Conservation (phyloP, 23 tunicate species). For the Ciona savignyi region DNA sequence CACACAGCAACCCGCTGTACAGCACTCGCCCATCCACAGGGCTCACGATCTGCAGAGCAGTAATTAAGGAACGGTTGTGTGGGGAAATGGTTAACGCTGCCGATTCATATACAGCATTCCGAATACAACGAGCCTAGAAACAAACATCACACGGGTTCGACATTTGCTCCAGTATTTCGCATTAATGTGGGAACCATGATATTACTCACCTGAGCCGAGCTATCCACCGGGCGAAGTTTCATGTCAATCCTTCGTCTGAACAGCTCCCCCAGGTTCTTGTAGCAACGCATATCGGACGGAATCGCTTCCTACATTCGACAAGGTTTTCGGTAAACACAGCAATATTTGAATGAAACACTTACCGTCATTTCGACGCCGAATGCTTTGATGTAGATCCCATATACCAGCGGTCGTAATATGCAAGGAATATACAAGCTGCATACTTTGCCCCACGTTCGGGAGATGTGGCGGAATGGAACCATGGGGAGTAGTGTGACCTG, state of each 20-base stretch:
- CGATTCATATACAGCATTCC: too few species aligned
- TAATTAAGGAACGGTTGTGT: too few species aligned
- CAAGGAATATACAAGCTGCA: constrained; percentile 21
- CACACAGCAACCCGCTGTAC: constrained; percentile 14
- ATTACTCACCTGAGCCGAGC: constrained; percentile 20
- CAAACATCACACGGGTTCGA: too few species aligned
- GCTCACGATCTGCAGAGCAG: constrained; percentile 66
- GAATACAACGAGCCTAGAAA: too few species aligned
- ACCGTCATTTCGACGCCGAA: constrained; percentile 62
- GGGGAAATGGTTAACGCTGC: too few species aligned
- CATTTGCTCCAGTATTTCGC: too few species aligned
- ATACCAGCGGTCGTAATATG: constrained; percentile 23
- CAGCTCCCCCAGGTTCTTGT: constrained; percentile 48
- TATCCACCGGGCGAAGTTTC: constrained; percentile 50
- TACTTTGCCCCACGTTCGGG: constrained; percentile 39
- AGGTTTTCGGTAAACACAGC: constrained; percentile 19
- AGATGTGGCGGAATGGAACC: constrained; percentile 47
- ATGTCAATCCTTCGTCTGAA: constrained; percentile 67
- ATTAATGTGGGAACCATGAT: too few species aligned
- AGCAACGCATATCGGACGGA: constrained; percentile 21
- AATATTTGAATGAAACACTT: not conserved
- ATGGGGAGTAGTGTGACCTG: constrained; percentile 21
- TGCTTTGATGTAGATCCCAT: constrained; percentile 30
- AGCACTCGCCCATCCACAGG: constrained; percentile 73
- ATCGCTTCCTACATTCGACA: constrained; percentile 48